Conservation (phyloP, 1,140 invertebrate species). For the Drosophila bocqueti region DNA sequence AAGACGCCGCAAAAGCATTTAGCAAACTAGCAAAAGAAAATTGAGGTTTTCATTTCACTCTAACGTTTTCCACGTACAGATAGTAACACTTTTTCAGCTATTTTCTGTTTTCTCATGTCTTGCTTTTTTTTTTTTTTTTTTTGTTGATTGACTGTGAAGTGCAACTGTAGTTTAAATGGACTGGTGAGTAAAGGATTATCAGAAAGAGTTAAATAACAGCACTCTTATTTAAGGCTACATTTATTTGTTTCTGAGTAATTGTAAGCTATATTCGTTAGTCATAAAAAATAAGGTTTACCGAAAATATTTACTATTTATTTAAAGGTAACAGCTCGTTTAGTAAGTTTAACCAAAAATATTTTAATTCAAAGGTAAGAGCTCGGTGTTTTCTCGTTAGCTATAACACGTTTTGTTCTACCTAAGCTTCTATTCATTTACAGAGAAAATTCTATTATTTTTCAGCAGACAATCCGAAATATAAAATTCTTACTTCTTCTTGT, state of each 20-base stretch:
- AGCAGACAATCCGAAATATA: no score
- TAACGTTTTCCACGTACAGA: background rate
- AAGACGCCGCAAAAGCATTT: slow-evolving; percentile 45
- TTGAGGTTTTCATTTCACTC: slow-evolving; percentile 4
- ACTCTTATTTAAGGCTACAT: background rate
- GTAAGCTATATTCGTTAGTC: background rate
- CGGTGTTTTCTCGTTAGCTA: background rate
- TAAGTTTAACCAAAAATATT: background rate
- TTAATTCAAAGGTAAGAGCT: background rate
- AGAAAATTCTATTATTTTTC: background rate
- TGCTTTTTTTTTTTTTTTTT: no score
- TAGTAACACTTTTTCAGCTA: slow-evolving; percentile 4
- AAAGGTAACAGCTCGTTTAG: no score
- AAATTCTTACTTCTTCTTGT: background rate
- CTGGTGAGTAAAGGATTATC: background rate
- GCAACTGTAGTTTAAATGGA: background rate
- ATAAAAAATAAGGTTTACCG: background rate
- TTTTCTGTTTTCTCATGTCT: slow-evolving; percentile 7
- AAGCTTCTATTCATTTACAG: background rate
- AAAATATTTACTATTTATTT: background rate
- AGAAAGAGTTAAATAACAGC: background rate
- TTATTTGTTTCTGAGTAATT: background rate
- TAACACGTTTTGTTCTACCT: no score
- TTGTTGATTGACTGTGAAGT: slow-evolving; percentile 1
- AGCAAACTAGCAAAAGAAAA: slow-evolving; percentile 26